Conservation (phyloP, 2,113 vertebrate genomes). For the Rhinolophus ferrumequinum region DNA sequence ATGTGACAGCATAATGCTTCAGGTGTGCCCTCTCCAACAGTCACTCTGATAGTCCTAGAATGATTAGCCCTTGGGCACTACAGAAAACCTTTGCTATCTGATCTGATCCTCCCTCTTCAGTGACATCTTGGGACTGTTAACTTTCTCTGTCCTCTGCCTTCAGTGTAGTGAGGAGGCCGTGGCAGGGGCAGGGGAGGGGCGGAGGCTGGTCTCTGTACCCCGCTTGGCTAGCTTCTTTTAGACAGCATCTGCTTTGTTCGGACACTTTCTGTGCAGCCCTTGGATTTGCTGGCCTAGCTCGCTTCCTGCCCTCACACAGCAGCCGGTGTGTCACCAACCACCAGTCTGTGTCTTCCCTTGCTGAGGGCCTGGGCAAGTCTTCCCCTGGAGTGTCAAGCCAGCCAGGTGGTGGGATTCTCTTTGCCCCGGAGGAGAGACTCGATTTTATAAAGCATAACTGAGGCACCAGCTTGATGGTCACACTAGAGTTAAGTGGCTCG, state of each 20-base stretch:
- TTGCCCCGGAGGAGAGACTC: background rate
- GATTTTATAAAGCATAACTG: background rate
- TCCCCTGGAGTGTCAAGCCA: background rate
- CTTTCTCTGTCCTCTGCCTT: background rate
- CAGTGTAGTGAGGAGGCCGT: background rate
- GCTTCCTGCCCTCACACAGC: conserved; percentile 36
- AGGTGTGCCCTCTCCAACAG: background rate
- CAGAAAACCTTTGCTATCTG: conserved; percentile 21
- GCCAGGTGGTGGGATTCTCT: conserved; percentile 53
- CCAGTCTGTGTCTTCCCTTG: background rate
- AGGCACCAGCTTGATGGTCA: background rate
- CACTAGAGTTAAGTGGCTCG: background rate
- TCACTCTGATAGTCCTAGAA: background rate
- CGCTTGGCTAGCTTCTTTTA: background rate
- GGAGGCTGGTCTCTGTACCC: background rate
- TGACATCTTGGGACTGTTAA: background rate
- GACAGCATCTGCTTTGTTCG: background rate
- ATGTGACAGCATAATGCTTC: rapidly evolving
- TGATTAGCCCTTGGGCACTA: conserved; percentile 1
- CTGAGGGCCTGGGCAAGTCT: background rate
- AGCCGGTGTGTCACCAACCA: conserved; percentile 21
- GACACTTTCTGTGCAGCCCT: background rate
- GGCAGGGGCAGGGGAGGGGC: background rate
- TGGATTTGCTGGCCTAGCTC: background rate
- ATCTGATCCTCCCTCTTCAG: background rate